Evolutionary conservation across 2,888 invertebrate genomes (phyloP).

Genomic region (Parnassius mnemosyne): DNA sequence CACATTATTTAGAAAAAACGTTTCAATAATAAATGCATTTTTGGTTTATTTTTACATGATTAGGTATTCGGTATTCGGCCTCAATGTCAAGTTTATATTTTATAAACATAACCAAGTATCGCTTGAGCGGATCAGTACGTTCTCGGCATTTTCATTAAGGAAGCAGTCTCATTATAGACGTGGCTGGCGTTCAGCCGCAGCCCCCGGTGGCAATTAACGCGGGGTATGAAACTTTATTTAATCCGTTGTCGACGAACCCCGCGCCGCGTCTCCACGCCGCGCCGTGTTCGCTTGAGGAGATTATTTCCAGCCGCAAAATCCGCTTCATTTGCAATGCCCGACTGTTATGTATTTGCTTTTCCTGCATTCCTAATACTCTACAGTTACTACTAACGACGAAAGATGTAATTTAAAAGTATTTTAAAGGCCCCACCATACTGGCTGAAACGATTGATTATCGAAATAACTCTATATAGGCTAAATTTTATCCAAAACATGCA

Average conservation of each 20-base stretch:
- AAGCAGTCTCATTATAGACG: slow-evolving; percentile 74
- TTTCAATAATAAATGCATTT: too few relatives aligned
- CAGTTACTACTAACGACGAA: slow-evolving; percentile 16
- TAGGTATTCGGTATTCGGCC: too few relatives aligned
- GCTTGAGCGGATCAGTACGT: slow-evolving; percentile 36
- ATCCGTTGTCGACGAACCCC: slow-evolving; percentile 49
- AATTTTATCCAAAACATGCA: too few relatives aligned
- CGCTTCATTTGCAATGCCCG: slow-evolving; percentile 50
- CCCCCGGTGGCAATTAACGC: slow-evolving; percentile 68
- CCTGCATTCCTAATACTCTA: slow-evolving; percentile 38
- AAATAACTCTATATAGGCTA: too few relatives aligned
- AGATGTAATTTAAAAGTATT: too few relatives aligned
- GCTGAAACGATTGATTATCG: too few relatives aligned
- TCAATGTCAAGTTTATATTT: not conserved
- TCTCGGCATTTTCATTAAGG: slow-evolving; percentile 73
- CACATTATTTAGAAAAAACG: too few relatives aligned
- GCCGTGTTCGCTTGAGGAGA: slow-evolving; percentile 47
- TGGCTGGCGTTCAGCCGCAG: slow-evolving; percentile 52
- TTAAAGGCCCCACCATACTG: too few relatives aligned
- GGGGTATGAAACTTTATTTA: slow-evolving; percentile 68
- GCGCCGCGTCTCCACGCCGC: slow-evolving; percentile 28
- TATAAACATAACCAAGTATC: slow-evolving; percentile 26
- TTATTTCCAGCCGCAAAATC: slow-evolving; percentile 54
- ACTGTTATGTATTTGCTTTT: slow-evolving; percentile 34
- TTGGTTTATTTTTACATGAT: too few relatives aligned